Evolutionary conservation across 1,140 invertebrate species (phyloP).

Genomic region (Drosophila obscura): DNA sequence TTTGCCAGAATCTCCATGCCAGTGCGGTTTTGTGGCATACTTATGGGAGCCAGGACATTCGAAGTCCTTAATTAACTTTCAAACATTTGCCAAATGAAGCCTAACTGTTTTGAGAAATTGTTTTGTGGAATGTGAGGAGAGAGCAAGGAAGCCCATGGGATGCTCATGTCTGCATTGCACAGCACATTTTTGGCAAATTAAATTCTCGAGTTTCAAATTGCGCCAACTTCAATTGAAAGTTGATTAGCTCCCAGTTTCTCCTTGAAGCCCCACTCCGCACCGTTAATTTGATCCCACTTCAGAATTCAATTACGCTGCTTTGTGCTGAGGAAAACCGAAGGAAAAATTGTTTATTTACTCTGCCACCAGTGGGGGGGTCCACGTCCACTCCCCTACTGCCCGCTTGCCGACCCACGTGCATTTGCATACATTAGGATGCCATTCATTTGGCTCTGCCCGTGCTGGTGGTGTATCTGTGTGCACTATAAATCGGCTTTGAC

Average conservation of each 20-base stretch:
- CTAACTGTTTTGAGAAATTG: conserved; percentile 3
- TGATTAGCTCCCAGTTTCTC: conserved; percentile 32
- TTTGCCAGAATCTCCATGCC: not conserved
- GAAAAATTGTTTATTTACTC: conserved; percentile 49
- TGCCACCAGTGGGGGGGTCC: not conserved
- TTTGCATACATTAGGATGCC: conserved; percentile 60
- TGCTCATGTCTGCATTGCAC: conserved; percentile 7
- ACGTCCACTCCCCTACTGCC: no score
- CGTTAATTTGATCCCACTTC: conserved; percentile 35
- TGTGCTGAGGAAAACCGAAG: conserved; percentile 21
- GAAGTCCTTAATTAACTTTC: conserved; percentile 42
- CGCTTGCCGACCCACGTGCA: conserved; percentile 17
- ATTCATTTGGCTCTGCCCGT: conserved; percentile 8
- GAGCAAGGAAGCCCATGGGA: not conserved
- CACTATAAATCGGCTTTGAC: conserved; percentile 48
- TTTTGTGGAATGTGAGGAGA: not conserved
- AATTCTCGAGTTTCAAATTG: conserved; percentile 38
- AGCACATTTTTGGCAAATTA: conserved; percentile 31
- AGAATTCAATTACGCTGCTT: conserved; percentile 56
- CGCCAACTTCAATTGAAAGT: conserved; percentile 26
- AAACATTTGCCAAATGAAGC: conserved; percentile 10
- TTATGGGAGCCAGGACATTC: conserved; percentile 13
- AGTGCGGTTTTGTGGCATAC: conserved; percentile 24
- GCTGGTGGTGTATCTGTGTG: conserved; percentile 4
- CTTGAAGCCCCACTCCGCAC: not conserved